Percentiles rank a stretch among this genome's conserved stretches.
Evolutionary conservation across 2,888 invertebrate genomes (phyloP).

Genomic region (Perizoma flavofasciatum): DNA sequence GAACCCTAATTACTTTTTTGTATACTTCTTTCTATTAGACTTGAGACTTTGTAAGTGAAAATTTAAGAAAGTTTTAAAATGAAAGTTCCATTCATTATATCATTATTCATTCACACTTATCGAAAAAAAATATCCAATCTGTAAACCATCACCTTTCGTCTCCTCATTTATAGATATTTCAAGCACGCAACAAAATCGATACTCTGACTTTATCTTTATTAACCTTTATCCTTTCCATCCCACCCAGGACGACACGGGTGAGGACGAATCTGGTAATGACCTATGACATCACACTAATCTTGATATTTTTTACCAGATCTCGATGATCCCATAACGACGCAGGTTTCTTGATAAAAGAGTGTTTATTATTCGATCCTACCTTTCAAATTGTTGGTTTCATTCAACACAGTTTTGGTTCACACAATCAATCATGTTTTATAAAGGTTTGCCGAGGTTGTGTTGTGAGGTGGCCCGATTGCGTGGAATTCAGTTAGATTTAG

Average conservation of each 20-base stretch:
- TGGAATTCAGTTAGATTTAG: constrained; percentile 31
- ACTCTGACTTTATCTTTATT: constrained; percentile 4
- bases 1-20: neutral
- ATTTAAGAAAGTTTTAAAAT: too few relatives aligned
- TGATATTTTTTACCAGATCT: neutral
- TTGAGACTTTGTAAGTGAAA: too few relatives aligned
- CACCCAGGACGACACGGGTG: constrained; percentile 1
- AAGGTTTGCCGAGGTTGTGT: constrained; percentile 7
- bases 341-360: neutral
- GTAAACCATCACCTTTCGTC: too few relatives aligned
- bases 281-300: neutral
- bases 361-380: neutral
- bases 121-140: too few relatives aligned
- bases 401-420: constrained; percentile 6
- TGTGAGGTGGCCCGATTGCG: constrained; percentile 1
- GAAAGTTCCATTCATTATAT: too few relatives aligned
- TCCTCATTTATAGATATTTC: neutral
- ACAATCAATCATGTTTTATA: constrained; percentile 10
- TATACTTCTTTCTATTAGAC: too few relatives aligned
- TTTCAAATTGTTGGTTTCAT: neutral
- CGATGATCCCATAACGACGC: neutral
- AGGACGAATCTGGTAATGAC: constrained; percentile 11
- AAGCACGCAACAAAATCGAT: constrained; percentile 7
- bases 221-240: constrained; percentile 7
- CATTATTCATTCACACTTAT: too few relatives aligned